Evolutionary conservation across 2,113 vertebrate species (phyloP).

Genomic region (Cyprinodon tularosa): DNA sequence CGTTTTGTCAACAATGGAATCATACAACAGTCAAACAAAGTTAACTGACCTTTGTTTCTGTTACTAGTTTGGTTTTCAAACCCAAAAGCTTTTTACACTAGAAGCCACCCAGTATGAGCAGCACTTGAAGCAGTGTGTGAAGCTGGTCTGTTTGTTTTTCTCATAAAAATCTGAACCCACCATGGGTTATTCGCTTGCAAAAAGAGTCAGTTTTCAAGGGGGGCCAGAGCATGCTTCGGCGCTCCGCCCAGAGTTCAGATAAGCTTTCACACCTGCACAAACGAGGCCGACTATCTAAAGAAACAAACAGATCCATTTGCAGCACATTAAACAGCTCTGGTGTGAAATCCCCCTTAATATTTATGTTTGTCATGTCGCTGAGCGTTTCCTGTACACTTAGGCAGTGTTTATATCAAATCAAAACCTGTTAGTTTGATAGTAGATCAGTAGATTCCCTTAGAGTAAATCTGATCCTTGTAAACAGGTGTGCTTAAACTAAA

Average conservation of each 20-base stretch:
- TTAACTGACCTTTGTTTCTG: too few relatives aligned
- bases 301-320: neutral
- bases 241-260: neutral
- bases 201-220: neutral
- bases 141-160: neutral
- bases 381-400: neutral
- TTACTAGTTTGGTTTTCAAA: too few relatives aligned
- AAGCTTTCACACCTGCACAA: neutral
- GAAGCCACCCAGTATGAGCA: too few relatives aligned
- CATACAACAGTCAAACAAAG: too few relatives aligned
- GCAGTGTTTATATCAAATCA: neutral
- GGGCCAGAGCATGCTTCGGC: neutral
- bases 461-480: neutral
- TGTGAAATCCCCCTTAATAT: neutral
- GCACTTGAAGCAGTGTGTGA: too few relatives aligned
- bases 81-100: too few relatives aligned
- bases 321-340: neutral
- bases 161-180: neutral
- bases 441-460: neutral
- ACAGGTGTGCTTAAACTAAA: neutral
- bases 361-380: neutral
- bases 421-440: neutral
- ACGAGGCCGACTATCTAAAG: neutral
- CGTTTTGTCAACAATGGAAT: too few relatives aligned
- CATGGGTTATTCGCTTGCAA: neutral